Evolutionary conservation across 2,797 vertebrate genomes (phyloP), one percentile per base, ranked within the genome.

Genomic region (Liparis tanakae): DNA sequence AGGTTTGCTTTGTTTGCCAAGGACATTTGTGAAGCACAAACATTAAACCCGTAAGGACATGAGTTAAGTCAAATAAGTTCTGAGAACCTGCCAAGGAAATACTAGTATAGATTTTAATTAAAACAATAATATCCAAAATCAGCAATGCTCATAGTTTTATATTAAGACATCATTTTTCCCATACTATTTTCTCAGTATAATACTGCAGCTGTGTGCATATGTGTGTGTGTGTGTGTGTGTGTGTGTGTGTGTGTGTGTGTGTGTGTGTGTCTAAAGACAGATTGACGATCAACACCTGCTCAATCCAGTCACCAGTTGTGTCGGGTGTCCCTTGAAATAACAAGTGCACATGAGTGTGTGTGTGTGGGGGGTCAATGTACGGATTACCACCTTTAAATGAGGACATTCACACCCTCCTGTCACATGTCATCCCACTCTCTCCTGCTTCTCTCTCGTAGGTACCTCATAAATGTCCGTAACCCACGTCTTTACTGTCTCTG

Each of bases 351-450:
- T 41, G 22, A 5, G 17, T 13, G 22, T 18, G 59, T 46, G 59
- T 41, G 6, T 8, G 15, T n/a, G 44, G 48, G 22, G 69, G 12
- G 33, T n/a, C 44, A 62, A 57, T 34, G 33, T 10, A 14, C 15
- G 71, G 85, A 85, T 87, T 85, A 82, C 3, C 77, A 79, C 74
- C 76, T 81, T 67, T 74, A 79, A 85, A 91, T 85, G 76, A 87
- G 79, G 72, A 78, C 63, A 72, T 86, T 88, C 66, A 77, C 85
- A 79, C 82, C 65, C 60, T 64, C 46, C 53, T 55, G 67, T 75
- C 82, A 79, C 37, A 65, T 82, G 46, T 76, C 75, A 57, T 51
- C 70, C 34, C 18, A 36, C 76, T 54, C 62, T 46, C 60, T 30
- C 59, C 51, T 58, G n/a, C 50, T 66, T 67, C 83, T 66, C 83